Percentiles rank a stretch among this genome's conserved stretches.
phyloP scores from a whole-genome alignment of 1,140 invertebrate genomes.

The Sitophilus oryzae region DNA sequence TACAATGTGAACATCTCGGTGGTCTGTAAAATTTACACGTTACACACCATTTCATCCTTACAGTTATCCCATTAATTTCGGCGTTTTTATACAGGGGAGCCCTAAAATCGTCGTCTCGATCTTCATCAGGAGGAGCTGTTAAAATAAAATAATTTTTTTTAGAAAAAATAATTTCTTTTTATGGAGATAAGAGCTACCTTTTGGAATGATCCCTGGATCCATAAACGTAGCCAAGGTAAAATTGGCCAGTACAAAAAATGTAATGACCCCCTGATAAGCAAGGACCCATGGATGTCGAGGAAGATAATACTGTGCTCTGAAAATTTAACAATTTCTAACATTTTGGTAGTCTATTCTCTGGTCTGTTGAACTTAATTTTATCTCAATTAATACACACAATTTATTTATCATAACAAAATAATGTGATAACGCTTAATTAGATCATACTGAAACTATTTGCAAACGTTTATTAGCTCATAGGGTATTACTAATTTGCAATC shows the following conservation, averaged over 20 bases:
- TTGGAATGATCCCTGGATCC: slow-evolving; percentile 98
- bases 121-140: slow-evolving; percentile 90
- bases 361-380: too few species aligned
- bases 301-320: slow-evolving; percentile 83
- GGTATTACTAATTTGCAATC: too few species aligned
- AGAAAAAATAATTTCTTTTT: slow-evolving; percentile 1
- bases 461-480: too few species aligned
- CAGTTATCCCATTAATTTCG: slow-evolving; percentile 96
- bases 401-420: too few species aligned
- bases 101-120: slow-evolving; percentile 93
- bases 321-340: too few species aligned
- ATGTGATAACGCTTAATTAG: too few species aligned
- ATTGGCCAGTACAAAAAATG: slow-evolving; percentile 96
- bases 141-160: slow-evolving; percentile 4
- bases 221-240: slow-evolving; percentile 98
- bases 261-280: slow-evolving; percentile 87
- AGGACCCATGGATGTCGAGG: slow-evolving; percentile 81
- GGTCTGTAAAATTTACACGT: slow-evolving; percentile 99
- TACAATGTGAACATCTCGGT: slow-evolving; percentile 97
- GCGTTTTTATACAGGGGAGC: slow-evolving; percentile 97
- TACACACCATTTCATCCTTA: slow-evolving; percentile 99
- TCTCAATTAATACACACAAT: too few species aligned
- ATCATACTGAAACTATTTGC: too few species aligned
- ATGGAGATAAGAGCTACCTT: slow-evolving; percentile 83
- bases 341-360: too few species aligned